Evolutionary conservation across 2,797 vertebrate genomes (phyloP).

Genomic region (Xenopus petersii): DNA sequence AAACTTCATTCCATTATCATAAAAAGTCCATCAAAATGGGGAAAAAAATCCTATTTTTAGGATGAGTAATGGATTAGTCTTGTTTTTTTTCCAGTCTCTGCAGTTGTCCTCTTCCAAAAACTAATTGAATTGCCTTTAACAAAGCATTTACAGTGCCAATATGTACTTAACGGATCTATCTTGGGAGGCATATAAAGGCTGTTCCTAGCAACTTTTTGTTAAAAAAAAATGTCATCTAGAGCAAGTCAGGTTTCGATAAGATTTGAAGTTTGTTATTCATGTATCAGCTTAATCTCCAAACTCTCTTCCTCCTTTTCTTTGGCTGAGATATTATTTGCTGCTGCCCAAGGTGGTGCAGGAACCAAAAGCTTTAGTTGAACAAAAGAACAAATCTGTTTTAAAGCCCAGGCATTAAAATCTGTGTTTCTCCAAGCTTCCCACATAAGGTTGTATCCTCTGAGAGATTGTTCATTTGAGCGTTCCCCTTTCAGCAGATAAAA

Average conservation of each 20-base stretch:
- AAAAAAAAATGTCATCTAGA: not conserved
- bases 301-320: slow-evolving; percentile 2
- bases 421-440: not conserved
- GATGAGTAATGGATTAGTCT: slow-evolving; percentile 9
- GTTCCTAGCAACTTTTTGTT: not conserved
- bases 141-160: slow-evolving; percentile 6
- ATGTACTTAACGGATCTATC: not conserved
- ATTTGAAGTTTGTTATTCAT: slow-evolving; percentile 5
- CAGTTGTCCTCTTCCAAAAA: not conserved
- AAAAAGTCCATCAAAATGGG: not conserved
- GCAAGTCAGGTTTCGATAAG: not conserved
- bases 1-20: slow-evolving; percentile 7
- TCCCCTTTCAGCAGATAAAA: slow-evolving; percentile 4
- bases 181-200: slow-evolving; percentile 2
- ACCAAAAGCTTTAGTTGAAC: slow-evolving; percentile 10
- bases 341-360: not conserved
- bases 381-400: slow-evolving; percentile 1
- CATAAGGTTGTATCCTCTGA: not conserved
- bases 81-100: slow-evolving; percentile 1
- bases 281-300: slow-evolving; percentile 13
- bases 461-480: not conserved
- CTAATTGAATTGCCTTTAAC: slow-evolving; percentile 12
- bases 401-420: not conserved
- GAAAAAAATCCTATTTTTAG: not conserved
- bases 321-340: slow-evolving; percentile 14